phyloP scores from a whole-genome alignment of 1,140 invertebrate species.

The Stegodyphus dumicola region DNA sequence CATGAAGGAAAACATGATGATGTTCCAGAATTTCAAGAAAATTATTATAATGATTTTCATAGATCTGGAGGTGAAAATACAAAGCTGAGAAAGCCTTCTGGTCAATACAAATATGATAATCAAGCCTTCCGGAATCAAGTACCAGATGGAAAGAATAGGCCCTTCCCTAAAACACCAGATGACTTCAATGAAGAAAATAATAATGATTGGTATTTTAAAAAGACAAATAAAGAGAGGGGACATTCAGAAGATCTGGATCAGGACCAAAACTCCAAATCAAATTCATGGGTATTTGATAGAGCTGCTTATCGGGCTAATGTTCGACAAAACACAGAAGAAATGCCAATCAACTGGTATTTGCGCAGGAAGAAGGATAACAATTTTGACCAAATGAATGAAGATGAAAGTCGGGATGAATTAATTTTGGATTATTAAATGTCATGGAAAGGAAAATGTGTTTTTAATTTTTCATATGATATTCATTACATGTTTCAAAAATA shows the following conservation, averaged over 20 bases:
- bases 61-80: neutral
- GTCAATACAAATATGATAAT: too few species aligned
- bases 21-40: neutral
- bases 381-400: too few species aligned
- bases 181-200: neutral
- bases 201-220: neutral
- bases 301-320: constrained; percentile 22
- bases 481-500: neutral
- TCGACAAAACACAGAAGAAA: neutral
- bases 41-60: neutral
- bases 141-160: neutral
- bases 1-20: neutral
- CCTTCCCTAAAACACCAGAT: neutral
- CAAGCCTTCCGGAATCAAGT: neutral
- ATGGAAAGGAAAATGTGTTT: too few species aligned
- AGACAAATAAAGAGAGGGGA: neutral
- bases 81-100: neutral
- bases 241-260: neutral
- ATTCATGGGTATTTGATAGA: constrained; percentile 26
- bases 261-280: neutral
- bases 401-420: too few species aligned
- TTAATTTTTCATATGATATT: neutral
- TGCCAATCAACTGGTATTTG: constrained; percentile 15
- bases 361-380: neutral
- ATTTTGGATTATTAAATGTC: too few species aligned